Base-by-base conservation (phyloP, 2,888 invertebrate genomes). In the Xestobium rufovillosum region DNA sequence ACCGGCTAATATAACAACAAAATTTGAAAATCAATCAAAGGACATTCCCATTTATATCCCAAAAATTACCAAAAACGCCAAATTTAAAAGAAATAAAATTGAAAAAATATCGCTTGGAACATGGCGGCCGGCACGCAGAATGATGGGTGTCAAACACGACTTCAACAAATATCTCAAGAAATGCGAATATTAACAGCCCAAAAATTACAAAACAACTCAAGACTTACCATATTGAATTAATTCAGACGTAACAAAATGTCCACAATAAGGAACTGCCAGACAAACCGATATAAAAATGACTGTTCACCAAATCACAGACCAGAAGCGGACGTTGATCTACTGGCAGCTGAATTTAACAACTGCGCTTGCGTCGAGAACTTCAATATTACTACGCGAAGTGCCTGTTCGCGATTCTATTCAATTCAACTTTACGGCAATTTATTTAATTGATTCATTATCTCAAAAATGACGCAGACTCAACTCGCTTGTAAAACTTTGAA, bases 251-350 rank as follows among this genome's bases (percentile, higher is more conserved):
- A 51, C 51, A 51, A 50, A 56, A 55, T 52, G 52, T 47, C 55
- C 51, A 53, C 51, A 57, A 56, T 44, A 53, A 49, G 49, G 48
- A 57, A 59, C 59, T 55, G 50, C 51, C 56, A 61, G 56, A 53
- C 53, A 52, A 60, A 60, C 59, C 50, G 51, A 54, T 49, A 53
- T 54, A 52, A 51, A 55, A 55, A 54, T 52, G 57, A 65, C 59
- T 61, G 61, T 53, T 48, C 45, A 43, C 38, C 47, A 43, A 51
- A 54, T 47, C 46, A 52, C 55, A 57, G 59, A 58, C 58, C 59
- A 56, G 54, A 52, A 57, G 61, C 60, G 65, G 65, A 65, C 66
- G 65, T 65, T 64, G 64, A 63, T 64, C 63, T 60, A 51, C 62
- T 61, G 61, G 61, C 50, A 52, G 50, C 37, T 49, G 49, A 45